Evolutionary conservation across 2,113 vertebrate genomes (phyloP), one percentile per base, ranked within the genome.

Genomic region (Malurus elegans): DNA sequence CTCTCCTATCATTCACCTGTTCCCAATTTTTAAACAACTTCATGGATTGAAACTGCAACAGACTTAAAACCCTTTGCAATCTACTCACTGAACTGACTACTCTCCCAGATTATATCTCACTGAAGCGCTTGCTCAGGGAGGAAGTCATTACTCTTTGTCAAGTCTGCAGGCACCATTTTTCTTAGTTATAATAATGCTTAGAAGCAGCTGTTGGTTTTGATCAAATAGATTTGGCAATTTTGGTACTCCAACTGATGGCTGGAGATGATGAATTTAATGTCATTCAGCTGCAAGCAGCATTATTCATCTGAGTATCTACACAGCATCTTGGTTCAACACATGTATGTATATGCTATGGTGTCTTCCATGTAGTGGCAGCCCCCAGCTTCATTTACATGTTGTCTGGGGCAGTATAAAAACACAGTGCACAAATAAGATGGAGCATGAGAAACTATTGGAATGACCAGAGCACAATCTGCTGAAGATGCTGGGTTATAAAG

Each of bases 331-430:
- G 72, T 79, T 95, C 76, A 78, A 92, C 21, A 6, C 21, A 45
- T 7, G 17, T 26, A 71, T 12, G 19, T 19, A 36, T 47, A 47
- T 25, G 44, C 44, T 84, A 91, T 1, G 12, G n/a, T 69, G 36
- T 75, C 87, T 82, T 79, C 85, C 71, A 90, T 57, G 58, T 60
- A 61, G 53, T n/a, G 61, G 36, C 56, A 92, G 86, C 70, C 82
- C 42, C 76, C 66, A 79, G 25, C 62, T 89, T 82, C 62, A 92
- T 91, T 92, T 95, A 88, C 76, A 67, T 5, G 0, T 78, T 6
- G 4, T 84, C 69, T 94, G 65, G 56, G 36, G 62, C 25, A 86
- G 32, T 60, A 66, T 54, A 47, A 69, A 84, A 90, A 44, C 26
- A 53, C 2, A 13, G 54, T 31, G 47, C 29, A 56, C 62, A 79